Base-by-base conservation (phyloP, 92 coral and sea anemone genomes). In the Micromussa lordhowensis region DNA sequence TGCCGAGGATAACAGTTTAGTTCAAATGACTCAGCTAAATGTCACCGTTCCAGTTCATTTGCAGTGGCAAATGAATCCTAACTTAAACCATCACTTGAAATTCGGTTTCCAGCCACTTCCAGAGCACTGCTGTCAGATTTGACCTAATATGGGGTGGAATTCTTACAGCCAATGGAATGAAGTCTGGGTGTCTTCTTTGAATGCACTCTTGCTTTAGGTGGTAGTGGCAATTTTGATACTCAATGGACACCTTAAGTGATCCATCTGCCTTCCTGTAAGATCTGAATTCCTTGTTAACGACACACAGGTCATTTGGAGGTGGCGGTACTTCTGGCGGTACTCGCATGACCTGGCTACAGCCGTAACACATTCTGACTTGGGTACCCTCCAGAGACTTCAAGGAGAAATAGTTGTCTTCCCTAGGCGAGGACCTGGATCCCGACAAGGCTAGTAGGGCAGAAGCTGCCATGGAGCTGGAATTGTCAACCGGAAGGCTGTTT, bases 351-450 rank as follows among this genome's bases (percentile, higher is more conserved):
- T 77, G 26, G 53, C 82, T 78, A 34, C 91, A 44, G 48, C 91
- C 87, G 70, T 88, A 88, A 64, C 92, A 92, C 90, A 89, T 86
- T 63, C 92, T 69, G 64, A 85, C 90, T 69, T 74, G 82, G 53
- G 90, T 92, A 58, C 92, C 88, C 26, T 17, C 86, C 16, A 89
- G 86, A 22, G 76, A 18, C 90, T 92, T 92, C 11, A 89, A 81
- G 29, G 79, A 48, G 31, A 80, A 83, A 86, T 28, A 70, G 75
- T 70, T 77, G 53, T 48, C 40, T 34, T 86, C 54, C 30, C 36
- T 26, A 36, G 35, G 4, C 18, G 64, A 38, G 35, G 72, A 55
- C 58, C 51, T 18, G 38, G 82, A 68, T 40, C 78, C 85, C n/a
- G 87, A 88, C 80, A 88, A 66, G 28, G 81, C 71, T 71, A 88